A percentile compares a stretch with the other conserved stretches of the same genome.
Evolutionary conservation across 2,888 invertebrate species (phyloP).

Genomic region (Lordiphosa andalusiaca): DNA sequence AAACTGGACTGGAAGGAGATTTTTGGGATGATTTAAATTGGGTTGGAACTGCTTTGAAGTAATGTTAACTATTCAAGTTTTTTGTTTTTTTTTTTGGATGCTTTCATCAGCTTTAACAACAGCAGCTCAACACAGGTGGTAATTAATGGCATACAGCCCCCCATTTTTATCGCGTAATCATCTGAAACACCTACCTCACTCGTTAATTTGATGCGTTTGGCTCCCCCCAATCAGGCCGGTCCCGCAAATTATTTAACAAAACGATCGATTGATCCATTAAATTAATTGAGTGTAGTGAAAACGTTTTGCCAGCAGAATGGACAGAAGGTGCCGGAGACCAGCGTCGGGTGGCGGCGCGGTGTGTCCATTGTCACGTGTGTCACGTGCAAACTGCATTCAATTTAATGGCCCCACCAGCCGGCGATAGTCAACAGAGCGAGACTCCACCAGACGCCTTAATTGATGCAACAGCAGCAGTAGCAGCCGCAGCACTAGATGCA

Average conservation of each 20-base stretch:
- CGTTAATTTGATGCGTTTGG: conserved; percentile 38
- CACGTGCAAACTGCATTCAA: conserved; percentile 48
- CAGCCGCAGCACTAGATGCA: conserved; percentile 44
- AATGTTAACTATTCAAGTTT: background rate
- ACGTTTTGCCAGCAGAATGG: conserved; percentile 46
- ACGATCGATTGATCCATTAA: conserved; percentile 69
- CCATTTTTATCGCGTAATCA: background rate
- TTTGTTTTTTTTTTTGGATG: background rate
- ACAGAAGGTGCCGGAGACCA: conserved; percentile 19
- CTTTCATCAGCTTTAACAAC: conserved; percentile 6
- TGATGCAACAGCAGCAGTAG: conserved; percentile 50
- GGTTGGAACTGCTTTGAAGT: no score
- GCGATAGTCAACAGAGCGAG: conserved; percentile 7
- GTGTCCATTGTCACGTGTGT: conserved; percentile 49
- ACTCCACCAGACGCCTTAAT: conserved; percentile 59
- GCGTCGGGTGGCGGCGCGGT: background rate
- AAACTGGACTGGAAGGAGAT: conserved; percentile 7
- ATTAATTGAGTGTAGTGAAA: conserved; percentile 66
- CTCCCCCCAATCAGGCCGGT: conserved; percentile 16
- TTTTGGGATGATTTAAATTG: no score
- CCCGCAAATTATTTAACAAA: conserved; percentile 37
- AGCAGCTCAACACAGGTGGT: conserved; percentile 18
- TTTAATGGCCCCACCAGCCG: conserved; percentile 44
- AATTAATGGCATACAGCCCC: conserved; percentile 36
- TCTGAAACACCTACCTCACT: conserved; percentile 26